Base-by-base conservation (phyloP, 2,797 vertebrate species). In the Galago senegalensis region DNA sequence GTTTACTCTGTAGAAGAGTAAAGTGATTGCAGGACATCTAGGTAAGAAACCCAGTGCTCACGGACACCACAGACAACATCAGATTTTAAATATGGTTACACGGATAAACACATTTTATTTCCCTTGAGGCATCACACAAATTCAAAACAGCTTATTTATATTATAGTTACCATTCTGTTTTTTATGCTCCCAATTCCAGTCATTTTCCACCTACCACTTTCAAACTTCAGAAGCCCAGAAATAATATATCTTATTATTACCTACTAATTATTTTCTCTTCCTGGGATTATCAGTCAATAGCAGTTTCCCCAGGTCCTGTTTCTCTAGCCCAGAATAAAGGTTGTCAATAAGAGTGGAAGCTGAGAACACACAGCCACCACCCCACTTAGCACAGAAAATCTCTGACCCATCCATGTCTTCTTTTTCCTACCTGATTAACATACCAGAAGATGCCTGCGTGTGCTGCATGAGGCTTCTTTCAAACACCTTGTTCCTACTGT, bases 371-470 rank as follows among this genome's bases (percentile, higher is more conserved):
- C 43, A 17, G 13, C n/a, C 20, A 2, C 34, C 8, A 0, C 27
- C 18, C 4, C 9, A 12, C 60, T 10, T 65, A 93, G 67, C 85
- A 92, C 29, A 94, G 25, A 58, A 91, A 23, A 34, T 0, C 31
- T 95, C 31, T n/a, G 58, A 67, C 23, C 29, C 63, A 73, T 12
- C 27, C 9, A 9, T 0, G 9, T 61, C 94, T 96, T 91, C 53
- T 86, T 46, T 81, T 90, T 58, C 97, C 96, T 91, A 96, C 96
- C 95, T 87, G 67, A 87, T 43, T 12, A 37, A 83, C 27, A 70
- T 63, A 25, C 21, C 72, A 14, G 40, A 53, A 37, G 91, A 72
- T 12, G 1, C 81, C 65, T 84, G 65, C 43, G 1, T 80, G 40
- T 25, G 84, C 17, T 0, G 76, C 37, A 46, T 13, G 37, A 10